Base-by-base conservation (phyloP, 2,888 invertebrate genomes). In the Eudemis profundana region DNA sequence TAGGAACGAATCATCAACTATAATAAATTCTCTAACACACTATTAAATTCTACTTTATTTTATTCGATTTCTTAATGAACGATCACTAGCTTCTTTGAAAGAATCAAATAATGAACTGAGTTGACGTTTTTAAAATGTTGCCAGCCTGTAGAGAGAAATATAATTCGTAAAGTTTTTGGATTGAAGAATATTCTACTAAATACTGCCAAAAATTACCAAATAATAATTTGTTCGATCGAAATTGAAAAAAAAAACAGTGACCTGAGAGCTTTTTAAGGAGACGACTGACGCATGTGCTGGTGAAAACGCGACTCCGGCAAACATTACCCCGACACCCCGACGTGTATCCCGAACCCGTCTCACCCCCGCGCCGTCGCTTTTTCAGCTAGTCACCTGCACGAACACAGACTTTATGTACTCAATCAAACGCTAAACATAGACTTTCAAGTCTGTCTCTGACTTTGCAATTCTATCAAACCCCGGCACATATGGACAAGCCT, bases 281-380 rank as follows among this genome's bases (percentile, higher is more conserved):
- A 36, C 68, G 68, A 66, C 68, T 60, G 21, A 5, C 56, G 21
- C 44, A 59, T 36, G 47, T 60, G 66, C 61, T 49, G 36, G 54
- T 66, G 40, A 59, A 46, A 68, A 68, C 61, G 53, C 54, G 61
- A 68, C 66, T 68, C 66, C 68, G 51, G 12, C 56, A 38, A 59
- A 59, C 19, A 36, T 36, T 51, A 36, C 38, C 36, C 64, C 29
- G 46, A n/a, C n/a, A n/a, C n/a, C n/a, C 19, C 44, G 44, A 17
- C 44, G 40, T 54, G 27, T 27, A 21, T 38, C 40, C 15, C 51
- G 51, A 21, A 14, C 42, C 19, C 42, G 29, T 61, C 61, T 56
- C 44, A 36, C 38, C 36, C 46, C 61, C 64, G 64, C 59, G 19
- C 64, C 38, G 40, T 21, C 17, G 23, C 49, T 40, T 33, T 23